A percentile compares a stretch with the other conserved stretches of the same genome.
These are phyloP conservation scores for Epizoanthus ramosus DNA, from an alignment of 92 coral and sea anemone species.

Conservation along the genomic window DNA sequence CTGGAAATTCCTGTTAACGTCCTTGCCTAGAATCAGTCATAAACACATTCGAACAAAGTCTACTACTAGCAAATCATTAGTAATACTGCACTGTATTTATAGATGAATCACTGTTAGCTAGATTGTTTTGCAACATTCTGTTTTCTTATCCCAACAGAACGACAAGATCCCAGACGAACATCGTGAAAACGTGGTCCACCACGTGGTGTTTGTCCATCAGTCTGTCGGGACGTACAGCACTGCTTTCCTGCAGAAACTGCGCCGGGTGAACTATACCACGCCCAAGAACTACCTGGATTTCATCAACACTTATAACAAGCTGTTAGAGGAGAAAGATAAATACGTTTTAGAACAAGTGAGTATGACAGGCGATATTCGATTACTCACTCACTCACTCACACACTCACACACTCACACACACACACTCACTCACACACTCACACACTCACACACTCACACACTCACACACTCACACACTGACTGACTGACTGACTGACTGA, in stretches of 20 bases:
- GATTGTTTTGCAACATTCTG: not conserved
- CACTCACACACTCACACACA: too few relatives aligned
- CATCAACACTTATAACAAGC: slow-evolving; percentile 94
- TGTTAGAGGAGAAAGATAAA: slow-evolving; percentile 96
- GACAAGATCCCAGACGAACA: slow-evolving; percentile 97
- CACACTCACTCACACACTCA: not conserved
- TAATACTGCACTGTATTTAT: too few relatives aligned
- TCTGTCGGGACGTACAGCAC: slow-evolving; percentile 90
- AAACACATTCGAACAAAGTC: too few relatives aligned
- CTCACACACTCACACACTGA: not conserved
- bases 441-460: not conserved
- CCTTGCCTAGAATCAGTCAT: too few relatives aligned
- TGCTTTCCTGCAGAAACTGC: slow-evolving; percentile 87
- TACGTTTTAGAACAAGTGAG: slow-evolving; percentile 95
- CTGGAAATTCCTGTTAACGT: too few relatives aligned
- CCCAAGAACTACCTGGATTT: slow-evolving; percentile 99
- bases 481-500: not conserved
- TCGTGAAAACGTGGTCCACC: slow-evolving; percentile 96
- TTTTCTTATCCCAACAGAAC: slow-evolving; percentile 60
- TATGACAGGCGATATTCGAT: too few relatives aligned
- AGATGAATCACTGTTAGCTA: too few relatives aligned
- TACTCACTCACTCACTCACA: too few relatives aligned
- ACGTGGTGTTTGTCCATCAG: slow-evolving; percentile 98
- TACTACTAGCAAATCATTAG: too few relatives aligned
- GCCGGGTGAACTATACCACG: slow-evolving; percentile 97